Evolutionary conservation across 2,797 vertebrate genomes (phyloP), one percentile per base, ranked within the genome.

Genomic region (Gymnoscopelus microlampas): DNA sequence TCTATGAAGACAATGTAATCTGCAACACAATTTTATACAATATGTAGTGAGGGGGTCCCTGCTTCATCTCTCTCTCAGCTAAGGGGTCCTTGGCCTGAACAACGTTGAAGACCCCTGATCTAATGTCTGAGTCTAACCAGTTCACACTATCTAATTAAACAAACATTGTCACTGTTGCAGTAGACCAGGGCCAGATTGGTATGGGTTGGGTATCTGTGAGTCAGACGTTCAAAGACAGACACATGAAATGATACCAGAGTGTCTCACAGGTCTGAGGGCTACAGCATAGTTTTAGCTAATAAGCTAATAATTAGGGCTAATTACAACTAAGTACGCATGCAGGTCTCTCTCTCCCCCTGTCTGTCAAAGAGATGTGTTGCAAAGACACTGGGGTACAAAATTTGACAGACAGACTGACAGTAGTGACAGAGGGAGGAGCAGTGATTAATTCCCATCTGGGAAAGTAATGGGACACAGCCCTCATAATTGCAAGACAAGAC

Each of bases 81-180:
- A 44, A 44, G 39, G 39, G 7, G 39, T 44, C 39, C 39, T 44
- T 44, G 39, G 39, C 1, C 9, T 9, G 39, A 44, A 44, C 2
- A 44, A 44, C 1, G 7, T 44, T 44, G 39, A 44, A 10, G 39
- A 44, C 7, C 39, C 39, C 39, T 44, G 39, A 44, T 44, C 39
- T 44, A 91, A 92, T 91, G 88, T 92, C 87, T 91, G 90, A 77
- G 91, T 91, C 86, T 92, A 79, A 90, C 84, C 80, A 83, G 62
- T 93, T 92, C 88, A 92, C 89, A 86, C 91, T 83, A 64, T 85
- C 81, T 90, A 91, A 92, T 93, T 91, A 91, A 88, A 91, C 79
- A 77, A 44, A 68, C 74, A 32, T 24, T 67, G 78, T 61, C 44
- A 39, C 70, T 71, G 75, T 68, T 70, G 81, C 72, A 82, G 74